Percentiles rank a stretch among this genome's conserved stretches.
Conservation (phyloP, 2,888 invertebrate species). For the Scaptomyza tumidula region DNA sequence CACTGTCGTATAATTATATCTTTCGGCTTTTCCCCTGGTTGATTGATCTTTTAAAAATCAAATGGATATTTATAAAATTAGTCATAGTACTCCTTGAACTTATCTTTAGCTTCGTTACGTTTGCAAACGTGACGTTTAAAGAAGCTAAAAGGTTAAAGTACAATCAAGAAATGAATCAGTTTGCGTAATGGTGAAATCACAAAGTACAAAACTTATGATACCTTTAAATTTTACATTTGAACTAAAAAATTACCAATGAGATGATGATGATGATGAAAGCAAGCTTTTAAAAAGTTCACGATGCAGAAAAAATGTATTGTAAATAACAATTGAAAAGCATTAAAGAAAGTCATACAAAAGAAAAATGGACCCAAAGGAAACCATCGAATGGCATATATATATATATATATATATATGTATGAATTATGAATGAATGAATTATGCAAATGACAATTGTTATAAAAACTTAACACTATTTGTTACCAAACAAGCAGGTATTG, state of each 20-base stretch:
- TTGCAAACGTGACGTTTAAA: not conserved
- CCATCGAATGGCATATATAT: slow-evolving; percentile 22
- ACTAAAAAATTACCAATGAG: too few relatives aligned
- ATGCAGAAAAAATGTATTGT: not conserved
- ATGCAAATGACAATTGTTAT: not conserved
- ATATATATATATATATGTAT: too few relatives aligned
- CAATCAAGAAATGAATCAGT: not conserved
- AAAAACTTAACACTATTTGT: too few relatives aligned
- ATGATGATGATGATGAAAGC: not conserved
- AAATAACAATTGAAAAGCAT: slow-evolving; percentile 48
- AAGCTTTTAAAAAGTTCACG: slow-evolving; percentile 5
- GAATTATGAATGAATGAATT: too few relatives aligned
- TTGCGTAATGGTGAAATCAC: not conserved
- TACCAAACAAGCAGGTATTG: too few relatives aligned
- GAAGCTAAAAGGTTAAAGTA: not conserved
- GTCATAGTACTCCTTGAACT: not conserved
- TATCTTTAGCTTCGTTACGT: not conserved
- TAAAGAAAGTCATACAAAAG: slow-evolving; percentile 34
- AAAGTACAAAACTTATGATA: too few relatives aligned
- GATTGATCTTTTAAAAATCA: too few relatives aligned
- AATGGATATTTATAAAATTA: too few relatives aligned
- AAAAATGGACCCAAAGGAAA: not conserved
- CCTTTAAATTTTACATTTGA: not conserved
- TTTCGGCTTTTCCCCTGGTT: too few relatives aligned
- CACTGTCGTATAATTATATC: too few relatives aligned